A percentile compares a stretch with the other conserved stretches of the same genome.
These are phyloP conservation scores for Pteronotus mesoamericanus DNA, from an alignment of 2,797 vertebrate species.

Conservation along the genomic window DNA sequence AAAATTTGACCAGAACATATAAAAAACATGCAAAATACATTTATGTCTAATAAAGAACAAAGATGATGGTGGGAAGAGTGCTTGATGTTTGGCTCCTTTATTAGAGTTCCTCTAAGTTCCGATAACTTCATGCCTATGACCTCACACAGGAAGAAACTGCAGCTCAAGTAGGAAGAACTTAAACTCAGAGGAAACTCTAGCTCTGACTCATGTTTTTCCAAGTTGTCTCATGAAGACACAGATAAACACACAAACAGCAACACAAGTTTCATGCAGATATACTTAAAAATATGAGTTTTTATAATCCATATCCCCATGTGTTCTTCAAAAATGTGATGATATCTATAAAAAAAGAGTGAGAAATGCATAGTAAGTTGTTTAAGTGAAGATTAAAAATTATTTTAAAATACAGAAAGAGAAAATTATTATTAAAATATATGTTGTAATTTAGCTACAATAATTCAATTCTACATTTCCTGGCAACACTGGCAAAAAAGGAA, in stretches of 20 bases:
- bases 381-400: neutral
- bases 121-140: rapidly evolving
- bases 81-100: neutral
- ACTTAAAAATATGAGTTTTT: neutral
- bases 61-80: neutral
- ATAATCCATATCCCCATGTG: neutral
- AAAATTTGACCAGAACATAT: neutral
- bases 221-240: neutral
- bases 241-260: too few relatives aligned
- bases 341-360: neutral
- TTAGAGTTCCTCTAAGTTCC: too few relatives aligned
- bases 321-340: neutral
- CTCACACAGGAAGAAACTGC: neutral
- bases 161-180: neutral
- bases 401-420: neutral
- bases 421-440: neutral
- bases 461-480: neutral
- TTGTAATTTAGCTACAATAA: neutral
- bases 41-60: neutral
- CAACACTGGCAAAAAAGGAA: neutral
- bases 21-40: neutral
- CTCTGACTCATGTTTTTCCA: rapidly evolving
- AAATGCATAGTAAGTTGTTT: neutral
- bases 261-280: neutral
- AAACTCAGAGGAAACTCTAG: neutral